Evolutionary conservation across 2,113 vertebrate genomes (phyloP).

Genomic region (Sylvietta virens): DNA sequence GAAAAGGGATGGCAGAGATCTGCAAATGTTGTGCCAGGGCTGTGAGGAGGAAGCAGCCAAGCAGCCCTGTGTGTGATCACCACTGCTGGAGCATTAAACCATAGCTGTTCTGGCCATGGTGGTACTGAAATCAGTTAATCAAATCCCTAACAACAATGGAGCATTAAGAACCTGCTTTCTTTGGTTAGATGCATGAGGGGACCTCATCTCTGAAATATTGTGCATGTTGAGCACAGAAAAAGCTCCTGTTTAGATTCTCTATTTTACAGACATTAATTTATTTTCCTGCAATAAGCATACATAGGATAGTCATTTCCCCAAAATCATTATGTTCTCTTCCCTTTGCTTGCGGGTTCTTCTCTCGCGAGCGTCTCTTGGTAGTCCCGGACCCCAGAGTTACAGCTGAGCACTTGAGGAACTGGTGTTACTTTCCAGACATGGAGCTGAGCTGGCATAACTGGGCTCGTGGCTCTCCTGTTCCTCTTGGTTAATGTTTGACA

Average conservation of each 20-base stretch:
- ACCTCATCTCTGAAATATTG: accelerated
- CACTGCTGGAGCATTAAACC: not conserved
- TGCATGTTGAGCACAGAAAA: not conserved
- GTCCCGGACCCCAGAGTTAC: not conserved
- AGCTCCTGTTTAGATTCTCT: not conserved
- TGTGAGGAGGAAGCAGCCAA: not conserved
- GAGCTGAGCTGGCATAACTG: not conserved
- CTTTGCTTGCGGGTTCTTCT: not conserved
- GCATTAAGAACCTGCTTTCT: not conserved
- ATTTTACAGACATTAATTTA: not conserved
- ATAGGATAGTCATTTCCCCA: not conserved
- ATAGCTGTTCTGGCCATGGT: not conserved
- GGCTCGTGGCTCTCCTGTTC: accelerated
- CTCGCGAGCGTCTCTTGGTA: accelerated
- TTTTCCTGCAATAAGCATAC: not conserved
- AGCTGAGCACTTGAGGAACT: not conserved
- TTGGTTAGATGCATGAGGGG: not conserved
- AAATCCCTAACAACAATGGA: not conserved
- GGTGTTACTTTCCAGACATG: not conserved
- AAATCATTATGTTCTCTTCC: not conserved
- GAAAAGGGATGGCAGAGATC: not conserved
- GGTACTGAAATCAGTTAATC: accelerated
- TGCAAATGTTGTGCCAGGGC: not conserved
- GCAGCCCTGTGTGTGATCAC: not conserved
- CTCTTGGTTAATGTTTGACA: not conserved